Evolutionary conservation across 2,888 invertebrate genomes (phyloP).

Genomic region (Lacanobia oleracea): DNA sequence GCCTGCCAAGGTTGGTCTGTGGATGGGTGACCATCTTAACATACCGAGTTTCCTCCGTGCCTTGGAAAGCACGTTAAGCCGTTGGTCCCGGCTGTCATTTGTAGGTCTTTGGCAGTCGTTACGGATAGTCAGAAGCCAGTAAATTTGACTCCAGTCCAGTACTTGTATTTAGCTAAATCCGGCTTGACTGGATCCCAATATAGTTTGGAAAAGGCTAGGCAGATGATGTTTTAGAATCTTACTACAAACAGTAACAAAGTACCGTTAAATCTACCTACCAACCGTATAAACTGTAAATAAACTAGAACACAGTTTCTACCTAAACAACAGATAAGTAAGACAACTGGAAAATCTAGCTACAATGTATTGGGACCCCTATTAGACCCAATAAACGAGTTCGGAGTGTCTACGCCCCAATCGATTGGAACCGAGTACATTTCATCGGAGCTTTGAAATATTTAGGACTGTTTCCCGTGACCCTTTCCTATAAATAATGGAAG

Average conservation of each 20-base stretch:
- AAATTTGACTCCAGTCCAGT: no score
- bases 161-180: no score
- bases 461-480: slow-evolving; percentile 41
- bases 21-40: no score
- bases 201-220: no score
- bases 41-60: no score
- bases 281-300: slow-evolving; percentile 4
- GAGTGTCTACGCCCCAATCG: slow-evolving; percentile 46
- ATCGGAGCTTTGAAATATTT: slow-evolving; percentile 60
- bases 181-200: no score
- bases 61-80: no score
- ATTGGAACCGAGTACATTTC: slow-evolving; percentile 52
- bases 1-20: no score
- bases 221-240: no score
- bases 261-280: not conserved
- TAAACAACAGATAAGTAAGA: slow-evolving; percentile 25
- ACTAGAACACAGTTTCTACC: slow-evolving; percentile 6
- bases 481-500: slow-evolving; percentile 50
- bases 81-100: no score
- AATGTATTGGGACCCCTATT: slow-evolving; percentile 45
- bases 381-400: slow-evolving; percentile 45
- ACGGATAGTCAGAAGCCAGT: no score
- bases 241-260: not conserved
- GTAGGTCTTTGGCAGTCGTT: no score
- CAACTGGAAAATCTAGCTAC: slow-evolving; percentile 36